Evolutionary conservation across 2,888 invertebrate species (phyloP).

Genomic region (Lydus trimaculatus): DNA sequence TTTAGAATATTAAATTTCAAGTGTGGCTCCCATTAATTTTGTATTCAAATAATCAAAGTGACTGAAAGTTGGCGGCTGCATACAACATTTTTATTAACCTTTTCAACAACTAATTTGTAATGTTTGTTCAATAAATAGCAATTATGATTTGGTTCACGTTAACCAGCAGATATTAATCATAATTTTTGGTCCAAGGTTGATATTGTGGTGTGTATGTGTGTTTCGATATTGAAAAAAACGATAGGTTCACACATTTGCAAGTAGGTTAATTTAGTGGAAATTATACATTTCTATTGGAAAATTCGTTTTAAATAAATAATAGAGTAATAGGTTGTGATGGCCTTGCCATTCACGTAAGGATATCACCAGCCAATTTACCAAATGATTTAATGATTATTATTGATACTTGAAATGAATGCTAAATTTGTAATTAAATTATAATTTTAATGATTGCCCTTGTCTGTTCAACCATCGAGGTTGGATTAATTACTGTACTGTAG

Average conservation of each 20-base stretch:
- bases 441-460: constrained; percentile 5
- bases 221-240: too few species aligned
- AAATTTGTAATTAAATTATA: neutral
- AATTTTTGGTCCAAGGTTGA: constrained; percentile 3
- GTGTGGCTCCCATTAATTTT: neutral
- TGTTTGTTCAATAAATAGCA: neutral
- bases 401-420: constrained; percentile 3
- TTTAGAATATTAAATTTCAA: neutral
- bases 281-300: neutral
- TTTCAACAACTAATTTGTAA: neutral
- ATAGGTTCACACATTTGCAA: neutral
- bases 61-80: neutral
- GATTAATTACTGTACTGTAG: neutral
- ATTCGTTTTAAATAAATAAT: neutral
- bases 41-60: constrained; percentile 1
- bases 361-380: neutral
- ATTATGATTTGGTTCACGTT: neutral
- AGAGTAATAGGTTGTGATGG: neutral
- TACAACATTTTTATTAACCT: neutral
- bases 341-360: constrained; percentile 3
- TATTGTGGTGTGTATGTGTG: too few species aligned
- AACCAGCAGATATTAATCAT: neutral
- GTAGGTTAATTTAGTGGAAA: neutral
- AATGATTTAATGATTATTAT: neutral
- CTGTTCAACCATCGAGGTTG: neutral